Evolutionary conservation across 2,888 invertebrate species (phyloP).

Genomic region (Amphipoea lucens): DNA sequence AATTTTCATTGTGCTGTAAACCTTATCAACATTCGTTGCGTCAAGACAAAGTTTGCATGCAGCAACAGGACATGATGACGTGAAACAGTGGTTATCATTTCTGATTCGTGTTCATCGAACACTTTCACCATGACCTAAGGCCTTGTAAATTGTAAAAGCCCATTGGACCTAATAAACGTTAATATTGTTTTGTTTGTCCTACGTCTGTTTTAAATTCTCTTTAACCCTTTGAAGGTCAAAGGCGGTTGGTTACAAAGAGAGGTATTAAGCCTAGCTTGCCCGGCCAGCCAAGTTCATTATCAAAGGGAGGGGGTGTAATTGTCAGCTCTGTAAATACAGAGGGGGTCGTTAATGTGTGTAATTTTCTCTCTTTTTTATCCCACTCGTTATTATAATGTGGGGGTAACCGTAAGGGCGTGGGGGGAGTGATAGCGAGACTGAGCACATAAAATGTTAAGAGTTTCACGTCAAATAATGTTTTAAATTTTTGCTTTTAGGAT

Average conservation of each 20-base stretch:
- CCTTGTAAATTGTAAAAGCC: neutral
- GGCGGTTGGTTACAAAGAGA: constrained; percentile 19
- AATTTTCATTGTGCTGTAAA: neutral
- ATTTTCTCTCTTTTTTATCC: constrained; percentile 68
- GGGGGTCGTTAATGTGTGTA: constrained; percentile 55
- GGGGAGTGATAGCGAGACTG: constrained; percentile 41
- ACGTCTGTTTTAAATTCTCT: constrained; percentile 13
- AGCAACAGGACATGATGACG: no score
- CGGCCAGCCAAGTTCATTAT: constrained; percentile 45
- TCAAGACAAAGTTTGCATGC: neutral
- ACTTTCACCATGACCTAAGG: neutral
- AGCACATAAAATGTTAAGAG: neutral
- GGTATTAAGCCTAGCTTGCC: constrained; percentile 26
- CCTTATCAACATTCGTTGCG: no score
- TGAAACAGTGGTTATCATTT: neutral
- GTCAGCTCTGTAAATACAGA: constrained; percentile 61
- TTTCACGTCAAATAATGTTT: neutral
- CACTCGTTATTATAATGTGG: constrained; percentile 63
- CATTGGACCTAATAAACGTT: neutral
- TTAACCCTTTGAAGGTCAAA: constrained; percentile 26
- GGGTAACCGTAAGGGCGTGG: constrained; percentile 58
- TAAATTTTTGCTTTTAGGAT: neutral
- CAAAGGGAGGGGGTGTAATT: constrained; percentile 48
- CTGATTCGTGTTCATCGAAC: neutral
- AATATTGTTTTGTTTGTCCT: neutral